Evolutionary conservation across 1,140 invertebrate genomes (phyloP).

Genomic region (Papilio dardanus): DNA sequence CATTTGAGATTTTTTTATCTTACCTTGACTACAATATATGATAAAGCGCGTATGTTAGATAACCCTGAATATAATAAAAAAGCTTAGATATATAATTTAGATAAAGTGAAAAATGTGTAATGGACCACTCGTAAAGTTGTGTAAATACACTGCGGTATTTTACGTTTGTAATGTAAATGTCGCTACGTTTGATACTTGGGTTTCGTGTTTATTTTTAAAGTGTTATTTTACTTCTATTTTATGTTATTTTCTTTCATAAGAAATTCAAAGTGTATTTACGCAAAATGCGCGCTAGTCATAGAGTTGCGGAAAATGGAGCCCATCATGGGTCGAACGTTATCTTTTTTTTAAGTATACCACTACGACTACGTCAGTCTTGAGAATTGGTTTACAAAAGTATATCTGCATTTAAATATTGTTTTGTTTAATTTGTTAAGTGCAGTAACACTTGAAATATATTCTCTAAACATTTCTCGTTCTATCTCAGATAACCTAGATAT

Average conservation of each 20-base stretch:
- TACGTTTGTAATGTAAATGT: background rate
- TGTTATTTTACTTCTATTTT: background rate
- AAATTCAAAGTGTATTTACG: no score
- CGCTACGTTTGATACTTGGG: background rate
- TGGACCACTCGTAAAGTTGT: slow-evolving; percentile 2
- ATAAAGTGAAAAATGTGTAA: slow-evolving; percentile 24
- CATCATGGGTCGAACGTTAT: no score
- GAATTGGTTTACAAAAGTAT: no score
- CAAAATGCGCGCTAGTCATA: no score
- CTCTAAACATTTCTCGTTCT: background rate
- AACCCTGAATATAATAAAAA: slow-evolving; percentile 3
- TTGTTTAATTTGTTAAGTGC: background rate
- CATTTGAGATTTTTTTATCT: background rate
- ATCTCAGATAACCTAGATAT: background rate
- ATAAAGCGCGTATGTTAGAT: background rate
- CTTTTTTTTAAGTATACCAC: no score
- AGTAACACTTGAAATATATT: background rate
- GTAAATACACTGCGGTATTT: background rate
- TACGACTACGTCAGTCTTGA: no score
- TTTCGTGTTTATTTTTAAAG: background rate
- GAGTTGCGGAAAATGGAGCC: no score
- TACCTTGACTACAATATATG: background rate
- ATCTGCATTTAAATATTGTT: no score
- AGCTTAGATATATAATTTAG: slow-evolving; percentile 13
- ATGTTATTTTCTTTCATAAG: no score